phyloP scores from a whole-genome alignment of 2,888 invertebrate species.

The Agelastica alni region DNA sequence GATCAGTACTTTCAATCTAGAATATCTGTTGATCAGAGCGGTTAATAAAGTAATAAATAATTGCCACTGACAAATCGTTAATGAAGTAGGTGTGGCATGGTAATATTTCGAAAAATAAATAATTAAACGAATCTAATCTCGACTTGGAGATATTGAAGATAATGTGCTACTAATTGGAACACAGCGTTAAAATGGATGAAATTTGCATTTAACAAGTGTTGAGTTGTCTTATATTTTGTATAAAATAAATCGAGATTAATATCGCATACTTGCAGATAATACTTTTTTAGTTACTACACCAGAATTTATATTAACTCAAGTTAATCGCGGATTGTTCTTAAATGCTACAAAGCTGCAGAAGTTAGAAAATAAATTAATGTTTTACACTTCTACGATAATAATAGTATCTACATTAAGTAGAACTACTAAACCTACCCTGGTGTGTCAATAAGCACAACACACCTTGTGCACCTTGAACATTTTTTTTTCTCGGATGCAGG shows the following conservation, averaged over 20 bases:
- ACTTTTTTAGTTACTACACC: not conserved
- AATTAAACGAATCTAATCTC: constrained; percentile 27
- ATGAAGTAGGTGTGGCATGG: constrained; percentile 25
- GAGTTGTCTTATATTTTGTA: not conserved
- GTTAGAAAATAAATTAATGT: no score
- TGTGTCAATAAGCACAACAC: no score
- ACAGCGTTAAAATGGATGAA: not conserved
- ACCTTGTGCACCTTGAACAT: no score
- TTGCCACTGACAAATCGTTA: constrained; percentile 26
- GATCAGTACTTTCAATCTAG: constrained; percentile 7
- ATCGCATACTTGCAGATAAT: not conserved
- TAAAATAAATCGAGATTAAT: not conserved
- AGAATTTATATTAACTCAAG: no score
- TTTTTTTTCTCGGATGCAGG: no score
- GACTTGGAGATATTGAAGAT: constrained; percentile 7
- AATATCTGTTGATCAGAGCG: constrained; percentile 22
- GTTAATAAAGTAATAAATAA: constrained; percentile 28
- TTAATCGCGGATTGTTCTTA: no score
- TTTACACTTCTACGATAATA: no score
- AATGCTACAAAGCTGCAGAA: no score
- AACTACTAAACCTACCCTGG: no score
- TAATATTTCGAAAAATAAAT: constrained; percentile 27
- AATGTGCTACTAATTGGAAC: constrained; percentile 6
- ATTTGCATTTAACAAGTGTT: constrained; percentile 8
- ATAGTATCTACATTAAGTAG: no score